These are phyloP conservation scores for Drosophila fungiperda DNA, from an alignment of 2,888 invertebrate genomes.

Conservation along the genomic window DNA sequence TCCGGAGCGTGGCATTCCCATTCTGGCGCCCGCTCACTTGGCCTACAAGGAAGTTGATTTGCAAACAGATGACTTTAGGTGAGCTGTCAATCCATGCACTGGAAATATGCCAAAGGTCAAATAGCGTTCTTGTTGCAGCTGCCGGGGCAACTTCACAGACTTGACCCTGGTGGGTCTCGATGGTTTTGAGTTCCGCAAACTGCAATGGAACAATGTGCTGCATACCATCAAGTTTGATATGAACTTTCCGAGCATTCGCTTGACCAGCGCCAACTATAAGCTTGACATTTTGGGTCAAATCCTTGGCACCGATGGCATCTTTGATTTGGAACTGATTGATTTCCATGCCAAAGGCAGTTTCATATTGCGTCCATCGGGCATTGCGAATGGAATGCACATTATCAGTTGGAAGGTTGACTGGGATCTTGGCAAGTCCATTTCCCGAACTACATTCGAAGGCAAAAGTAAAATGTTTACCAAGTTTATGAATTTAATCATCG, in stretches of 20 bases:
- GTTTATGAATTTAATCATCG: constrained; percentile 67
- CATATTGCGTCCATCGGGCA: constrained; percentile 62
- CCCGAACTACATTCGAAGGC: constrained; percentile 73
- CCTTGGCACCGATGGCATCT: constrained; percentile 63
- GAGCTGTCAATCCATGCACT: constrained; percentile 7
- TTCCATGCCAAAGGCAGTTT: constrained; percentile 75
- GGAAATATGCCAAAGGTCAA: background rate
- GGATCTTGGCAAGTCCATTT: constrained; percentile 62
- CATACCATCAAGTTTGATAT: constrained; percentile 77
- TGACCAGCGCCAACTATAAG: constrained; percentile 68
- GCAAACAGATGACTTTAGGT: constrained; percentile 56
- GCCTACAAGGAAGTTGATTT: constrained; percentile 53
- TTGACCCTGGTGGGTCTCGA: constrained; percentile 73
- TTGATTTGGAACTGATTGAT: constrained; percentile 64
- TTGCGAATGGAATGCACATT: constrained; percentile 54
- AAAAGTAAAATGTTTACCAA: constrained; percentile 54
- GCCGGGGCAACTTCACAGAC: constrained; percentile 70
- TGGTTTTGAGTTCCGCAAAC: constrained; percentile 70
- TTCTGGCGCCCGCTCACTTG: constrained; percentile 75
- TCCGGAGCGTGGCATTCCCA: constrained; percentile 70
- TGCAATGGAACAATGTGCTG: constrained; percentile 70
- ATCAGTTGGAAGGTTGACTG: constrained; percentile 68
- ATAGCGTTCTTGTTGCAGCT: constrained; percentile 35
- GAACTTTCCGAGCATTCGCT: constrained; percentile 66
- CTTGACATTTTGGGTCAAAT: constrained; percentile 54